These are phyloP conservation scores for Diadema setosum DNA, from an alignment of 35 echinoderm and acorn worm genomes.

Conservation along the genomic window DNA sequence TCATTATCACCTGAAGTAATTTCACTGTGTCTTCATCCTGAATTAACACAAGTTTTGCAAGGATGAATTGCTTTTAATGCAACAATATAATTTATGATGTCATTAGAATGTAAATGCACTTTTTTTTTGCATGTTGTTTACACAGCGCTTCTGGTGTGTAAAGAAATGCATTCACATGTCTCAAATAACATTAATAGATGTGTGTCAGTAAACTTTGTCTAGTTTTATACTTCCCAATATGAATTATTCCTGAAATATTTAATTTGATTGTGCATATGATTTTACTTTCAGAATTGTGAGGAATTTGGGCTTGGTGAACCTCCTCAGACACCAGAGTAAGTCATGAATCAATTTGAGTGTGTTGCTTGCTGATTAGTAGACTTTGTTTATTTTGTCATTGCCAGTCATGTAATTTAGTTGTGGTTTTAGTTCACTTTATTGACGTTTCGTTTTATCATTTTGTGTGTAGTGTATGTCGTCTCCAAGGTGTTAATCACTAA, in stretches of 20 bases:
- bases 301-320: constrained; percentile 75
- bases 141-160: background rate
- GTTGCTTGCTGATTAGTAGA: background rate
- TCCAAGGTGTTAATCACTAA: too few relatives aligned
- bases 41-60: too few relatives aligned
- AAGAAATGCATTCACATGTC: background rate
- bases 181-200: background rate
- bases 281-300: constrained; percentile 64
- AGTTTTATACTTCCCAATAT: background rate
- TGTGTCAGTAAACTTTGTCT: background rate
- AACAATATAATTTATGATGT: too few relatives aligned
- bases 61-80: too few relatives aligned
- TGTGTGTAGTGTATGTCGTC: too few relatives aligned
- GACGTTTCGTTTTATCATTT: too few relatives aligned
- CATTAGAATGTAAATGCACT: background rate
- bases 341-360: background rate
- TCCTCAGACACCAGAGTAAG: constrained; percentile 83
- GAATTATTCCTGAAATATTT: too few relatives aligned
- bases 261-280: too few relatives aligned
- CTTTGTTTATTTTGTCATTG: background rate
- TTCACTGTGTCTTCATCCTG: background rate
- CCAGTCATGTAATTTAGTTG: too few relatives aligned
- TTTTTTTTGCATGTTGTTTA: background rate
- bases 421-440: too few relatives aligned
- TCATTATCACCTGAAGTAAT: background rate